A percentile compares a stretch with the other conserved stretches of the same genome.
Conservation (phyloP, 2,113 vertebrate species). For the Acinonyx jubatus region DNA sequence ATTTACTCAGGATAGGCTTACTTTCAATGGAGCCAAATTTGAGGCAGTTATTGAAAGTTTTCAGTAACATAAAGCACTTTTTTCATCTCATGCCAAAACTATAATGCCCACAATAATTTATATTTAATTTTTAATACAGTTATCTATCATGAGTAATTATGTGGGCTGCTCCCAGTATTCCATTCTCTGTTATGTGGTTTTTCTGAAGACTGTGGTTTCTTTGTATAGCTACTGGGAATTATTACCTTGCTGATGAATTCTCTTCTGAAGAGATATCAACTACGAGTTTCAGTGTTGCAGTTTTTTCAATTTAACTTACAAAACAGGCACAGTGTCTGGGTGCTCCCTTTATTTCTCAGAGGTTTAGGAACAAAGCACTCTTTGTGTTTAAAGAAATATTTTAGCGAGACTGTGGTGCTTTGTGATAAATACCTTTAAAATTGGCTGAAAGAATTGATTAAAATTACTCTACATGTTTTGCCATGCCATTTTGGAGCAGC, state of each 20-base stretch:
- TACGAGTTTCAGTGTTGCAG: background rate
- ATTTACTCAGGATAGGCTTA: slow-evolving; percentile 79
- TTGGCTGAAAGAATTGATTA: slow-evolving; percentile 57
- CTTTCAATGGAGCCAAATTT: slow-evolving; percentile 81
- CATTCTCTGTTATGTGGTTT: slow-evolving; percentile 86
- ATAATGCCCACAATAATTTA: slow-evolving; percentile 87
- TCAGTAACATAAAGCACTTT: slow-evolving; percentile 84
- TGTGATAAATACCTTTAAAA: slow-evolving; percentile 61
- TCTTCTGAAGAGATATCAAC: slow-evolving; percentile 78
- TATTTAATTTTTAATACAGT: slow-evolving; percentile 89
- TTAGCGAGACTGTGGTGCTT: slow-evolving; percentile 11
- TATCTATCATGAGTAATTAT: slow-evolving; percentile 87
- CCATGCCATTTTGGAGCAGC: background rate
- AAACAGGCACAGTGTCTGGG: slow-evolving; percentile 56
- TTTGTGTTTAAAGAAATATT: slow-evolving; percentile 57
- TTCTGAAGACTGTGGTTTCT: slow-evolving; percentile 83
- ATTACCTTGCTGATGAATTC: slow-evolving; percentile 79
- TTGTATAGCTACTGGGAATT: slow-evolving; percentile 77
- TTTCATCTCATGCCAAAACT: slow-evolving; percentile 86
- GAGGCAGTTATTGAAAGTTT: slow-evolving; percentile 84
- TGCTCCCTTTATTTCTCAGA: slow-evolving; percentile 9
- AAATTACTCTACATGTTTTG: slow-evolving; percentile 26
- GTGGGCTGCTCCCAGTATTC: slow-evolving; percentile 82
- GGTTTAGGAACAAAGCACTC: slow-evolving; percentile 59
- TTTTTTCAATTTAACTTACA: slow-evolving; percentile 69